Conservation (phyloP, 1,140 invertebrate species). For the Drosophila insularis region DNA sequence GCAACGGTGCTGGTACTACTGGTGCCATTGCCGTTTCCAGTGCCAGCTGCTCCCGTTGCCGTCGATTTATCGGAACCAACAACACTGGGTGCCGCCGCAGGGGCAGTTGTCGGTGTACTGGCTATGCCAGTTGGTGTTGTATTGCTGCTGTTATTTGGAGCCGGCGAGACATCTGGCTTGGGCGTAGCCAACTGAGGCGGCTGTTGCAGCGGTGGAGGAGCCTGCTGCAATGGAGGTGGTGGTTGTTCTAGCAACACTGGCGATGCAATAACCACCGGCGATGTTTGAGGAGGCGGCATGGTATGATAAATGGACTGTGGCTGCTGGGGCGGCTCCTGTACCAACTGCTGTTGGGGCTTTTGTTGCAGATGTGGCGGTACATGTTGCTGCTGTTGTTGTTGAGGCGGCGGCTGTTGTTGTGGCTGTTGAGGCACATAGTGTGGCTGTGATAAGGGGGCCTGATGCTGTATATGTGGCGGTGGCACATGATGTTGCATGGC, state of each 20-base stretch:
- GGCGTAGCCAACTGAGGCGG: constrained; percentile 50
- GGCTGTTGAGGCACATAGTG: constrained; percentile 80
- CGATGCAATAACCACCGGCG: constrained; percentile 53
- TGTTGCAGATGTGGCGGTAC: constrained; percentile 73
- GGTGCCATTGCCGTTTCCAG: constrained; percentile 43
- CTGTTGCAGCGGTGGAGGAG: constrained; percentile 39
- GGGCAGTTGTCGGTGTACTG: constrained; percentile 57
- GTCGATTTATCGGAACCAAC: constrained; percentile 54
- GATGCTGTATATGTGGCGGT: constrained; percentile 53
- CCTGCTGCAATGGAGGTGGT: constrained; percentile 47
- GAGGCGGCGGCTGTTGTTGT: constrained; percentile 68
- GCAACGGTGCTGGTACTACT: constrained; percentile 81
- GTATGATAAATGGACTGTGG: constrained; percentile 63
- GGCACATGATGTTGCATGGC: constrained; percentile 70
- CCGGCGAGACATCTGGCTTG: constrained; percentile 58
- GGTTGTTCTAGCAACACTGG: constrained; percentile 37
- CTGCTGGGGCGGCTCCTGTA: constrained; percentile 46
- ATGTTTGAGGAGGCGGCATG: constrained; percentile 71
- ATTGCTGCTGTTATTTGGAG: constrained; percentile 55
- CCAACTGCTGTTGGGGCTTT: constrained; percentile 76
- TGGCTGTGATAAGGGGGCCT: constrained; percentile 82
- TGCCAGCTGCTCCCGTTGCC: constrained; percentile 50
- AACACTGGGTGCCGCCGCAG: constrained; percentile 11
- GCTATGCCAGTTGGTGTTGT: constrained; percentile 67
- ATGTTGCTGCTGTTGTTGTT: constrained; percentile 67